phyloP scores from a whole-genome alignment of 2,797 vertebrate genomes.

The Falco novaeseelandiae region DNA sequence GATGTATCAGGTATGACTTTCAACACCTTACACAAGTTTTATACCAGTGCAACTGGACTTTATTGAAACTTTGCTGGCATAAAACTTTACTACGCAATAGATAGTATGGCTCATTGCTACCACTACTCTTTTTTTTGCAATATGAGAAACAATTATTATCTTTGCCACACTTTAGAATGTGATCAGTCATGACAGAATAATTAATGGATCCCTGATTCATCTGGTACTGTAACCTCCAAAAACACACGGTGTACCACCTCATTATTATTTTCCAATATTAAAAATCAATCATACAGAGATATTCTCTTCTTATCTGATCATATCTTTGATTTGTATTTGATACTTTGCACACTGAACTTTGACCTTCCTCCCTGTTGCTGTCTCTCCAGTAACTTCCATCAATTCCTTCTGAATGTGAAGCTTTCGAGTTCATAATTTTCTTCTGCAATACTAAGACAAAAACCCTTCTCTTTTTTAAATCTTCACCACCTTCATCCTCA shows the following conservation, averaged over 20 bases:
- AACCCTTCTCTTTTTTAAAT: fast-evolving
- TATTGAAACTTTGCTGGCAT: background rate
- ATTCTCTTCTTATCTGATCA: background rate
- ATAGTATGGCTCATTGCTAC: background rate
- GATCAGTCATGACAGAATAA: background rate
- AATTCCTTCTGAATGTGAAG: background rate
- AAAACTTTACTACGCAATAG: background rate
- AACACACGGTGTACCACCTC: background rate
- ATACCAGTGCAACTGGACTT: background rate
- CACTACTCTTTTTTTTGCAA: background rate
- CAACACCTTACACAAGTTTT: conserved; percentile 3
- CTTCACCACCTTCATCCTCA: background rate
- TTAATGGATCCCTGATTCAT: background rate
- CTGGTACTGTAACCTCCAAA: background rate
- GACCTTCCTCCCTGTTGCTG: background rate
- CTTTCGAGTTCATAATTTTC: background rate
- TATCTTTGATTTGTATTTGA: background rate
- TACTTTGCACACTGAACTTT: background rate
- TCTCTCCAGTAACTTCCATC: background rate
- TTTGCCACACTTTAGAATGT: background rate
- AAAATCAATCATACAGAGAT: background rate
- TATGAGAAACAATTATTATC: background rate
- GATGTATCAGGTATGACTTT: background rate
- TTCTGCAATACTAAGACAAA: background rate
- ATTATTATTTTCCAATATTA: background rate